Evolutionary conservation across 2,113 vertebrate genomes (phyloP), one percentile per base, ranked within the genome.

Genomic region (Narcine bancroftii): DNA sequence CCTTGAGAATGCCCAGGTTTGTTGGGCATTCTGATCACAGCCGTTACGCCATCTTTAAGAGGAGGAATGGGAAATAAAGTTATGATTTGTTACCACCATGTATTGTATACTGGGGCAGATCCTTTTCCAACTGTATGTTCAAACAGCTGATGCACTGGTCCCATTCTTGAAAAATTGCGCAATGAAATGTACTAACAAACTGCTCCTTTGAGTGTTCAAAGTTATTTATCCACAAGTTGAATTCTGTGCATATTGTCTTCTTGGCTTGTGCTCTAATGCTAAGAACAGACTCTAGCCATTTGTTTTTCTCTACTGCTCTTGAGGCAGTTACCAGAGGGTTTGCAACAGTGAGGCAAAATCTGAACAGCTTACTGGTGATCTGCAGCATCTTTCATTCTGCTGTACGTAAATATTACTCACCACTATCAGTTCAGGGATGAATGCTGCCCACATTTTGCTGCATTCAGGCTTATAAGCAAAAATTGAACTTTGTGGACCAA

Each of bases 1-100:
- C 89, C 89, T 19, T 91, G 89, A 91, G 89, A 91, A 91, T 91
- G 89, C 11, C 39, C 89, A 91, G 63, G 89, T 91, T 91, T 69
- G 65, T 65, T 69, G 39, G 69, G 65, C 47, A 47, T 13, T 47
- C 63, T 33, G 39, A 69, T 91, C 26, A 39, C 21, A 45, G 21
- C 63, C 66, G 29, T 13, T 91, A 36, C 83, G 19, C 87, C 21
- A 26, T 47, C 39, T 91, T 69, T 26, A 91, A 39, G 21, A 69
- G 39, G 3, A 36, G 65, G 47, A 91, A 69, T 69, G 89, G 26
- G 63, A 47, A 71, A 2, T 47, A 24, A 33, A 42, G 10, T 71
- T 71, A 39, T 29, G 36, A 53, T 33, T 39, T 66, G 3, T 91
- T 91, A 47, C 36, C 36, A 91, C 63, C 63, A 69, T 24, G 66